A percentile compares a stretch with the other conserved stretches of the same genome.
Conservation (phyloP, 2,113 vertebrate genomes). For the Lynx canadensis region DNA sequence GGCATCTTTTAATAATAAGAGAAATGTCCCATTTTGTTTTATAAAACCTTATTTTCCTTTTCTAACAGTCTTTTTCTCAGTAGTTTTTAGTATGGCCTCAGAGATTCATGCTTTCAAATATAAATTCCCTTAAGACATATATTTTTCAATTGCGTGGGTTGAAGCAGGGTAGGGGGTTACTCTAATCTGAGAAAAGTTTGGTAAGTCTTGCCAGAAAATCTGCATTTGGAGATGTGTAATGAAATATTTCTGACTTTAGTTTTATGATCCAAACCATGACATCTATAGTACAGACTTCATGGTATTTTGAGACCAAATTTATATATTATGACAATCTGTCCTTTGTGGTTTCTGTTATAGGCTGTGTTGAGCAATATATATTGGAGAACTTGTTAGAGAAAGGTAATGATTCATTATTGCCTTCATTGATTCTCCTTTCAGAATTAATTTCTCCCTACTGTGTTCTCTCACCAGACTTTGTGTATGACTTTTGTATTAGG, state of each 20-base stretch:
- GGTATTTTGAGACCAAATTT: background rate
- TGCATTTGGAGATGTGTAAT: background rate
- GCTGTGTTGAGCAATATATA: constrained; percentile 41
- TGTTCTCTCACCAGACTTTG: background rate
- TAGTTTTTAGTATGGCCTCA: constrained; percentile 10
- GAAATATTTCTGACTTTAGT: constrained; percentile 22
- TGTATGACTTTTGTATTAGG: background rate
- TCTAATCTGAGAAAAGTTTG: constrained; percentile 44
- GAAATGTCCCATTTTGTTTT: constrained; percentile 51
- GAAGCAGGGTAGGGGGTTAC: background rate
- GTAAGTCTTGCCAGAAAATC: constrained; percentile 54
- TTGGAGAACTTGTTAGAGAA: background rate
- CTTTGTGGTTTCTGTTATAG: constrained; percentile 23
- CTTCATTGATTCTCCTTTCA: background rate
- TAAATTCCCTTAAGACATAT: constrained; percentile 44
- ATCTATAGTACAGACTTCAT: constrained; percentile 14
- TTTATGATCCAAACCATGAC: constrained; percentile 19
- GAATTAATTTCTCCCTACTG: constrained; percentile 5
- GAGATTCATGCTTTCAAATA: constrained; percentile 39
- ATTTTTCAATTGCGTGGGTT: constrained; percentile 17
- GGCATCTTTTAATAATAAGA: constrained; percentile 62
- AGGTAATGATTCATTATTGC: background rate
- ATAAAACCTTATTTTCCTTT: constrained; percentile 53
- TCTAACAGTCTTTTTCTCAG: constrained; percentile 18
- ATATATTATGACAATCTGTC: constrained; percentile 35